Base-by-base conservation (phyloP, 2,888 invertebrate species). In the Agonopterix arenella region DNA sequence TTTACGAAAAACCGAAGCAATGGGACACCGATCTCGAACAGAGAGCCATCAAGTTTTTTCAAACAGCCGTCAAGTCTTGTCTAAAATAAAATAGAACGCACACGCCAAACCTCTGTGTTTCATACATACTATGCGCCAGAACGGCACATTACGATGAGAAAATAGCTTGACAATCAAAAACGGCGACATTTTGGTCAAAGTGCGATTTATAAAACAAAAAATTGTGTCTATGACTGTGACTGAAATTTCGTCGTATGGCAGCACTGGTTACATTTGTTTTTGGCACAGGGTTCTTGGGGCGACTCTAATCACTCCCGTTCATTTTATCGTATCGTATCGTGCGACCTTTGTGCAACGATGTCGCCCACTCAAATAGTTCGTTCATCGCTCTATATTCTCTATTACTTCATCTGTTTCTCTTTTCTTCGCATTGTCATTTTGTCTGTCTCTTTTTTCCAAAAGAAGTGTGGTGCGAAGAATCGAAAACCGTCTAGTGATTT, bases 141-240 rank as follows among this genome's bases (percentile, higher is more conserved):
- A 81, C 84, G 85, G 84, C 85, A 85, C 89, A 89, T 86, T 86
- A 82, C 83, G 83, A 83, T 79, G 88, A 88, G 88, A 89, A 89
- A 89, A 89, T 89, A 88, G 81, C 83, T 86, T 88, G 89, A 89
- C 89, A 86, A 84, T 80, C 85, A 76, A 81, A 82, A 81, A 76
- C 78, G 85, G 88, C 89, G 89, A 89, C 89, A 89, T 89, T 89
- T 89, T 85, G 80, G 75, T 72, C 74, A 72, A 76, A 78, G 77
- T 73, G 76, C 69, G 70, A 74, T 76, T 75, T 82, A 73, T 79
- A 80, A 82, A 84, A 73, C 68, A 76, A 80, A 72, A 61, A 50
- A 11, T 9, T 8, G 51, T 71, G 72, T 80, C 77, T 78, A 66
- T 75, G 65, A 48, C 13, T 48, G 55, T 42, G 8, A 11, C 11